phyloP scores from a whole-genome alignment of 2,888 invertebrate species.

The Eutolmus rufibarbis region DNA sequence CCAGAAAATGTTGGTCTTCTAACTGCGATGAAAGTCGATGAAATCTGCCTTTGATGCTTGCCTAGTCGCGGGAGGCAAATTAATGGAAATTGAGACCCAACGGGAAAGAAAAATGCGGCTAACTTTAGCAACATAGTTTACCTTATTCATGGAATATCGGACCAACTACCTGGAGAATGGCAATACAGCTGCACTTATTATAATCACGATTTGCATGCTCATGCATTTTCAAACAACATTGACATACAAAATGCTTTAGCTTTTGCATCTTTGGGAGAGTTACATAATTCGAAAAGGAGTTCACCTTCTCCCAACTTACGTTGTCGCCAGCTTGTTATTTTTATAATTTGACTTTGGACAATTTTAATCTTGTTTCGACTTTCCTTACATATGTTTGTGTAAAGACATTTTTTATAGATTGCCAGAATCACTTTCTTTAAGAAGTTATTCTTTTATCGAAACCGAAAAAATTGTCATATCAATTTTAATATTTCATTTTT shows the following conservation, averaged over 20 bases:
- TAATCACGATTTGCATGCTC: constrained; percentile 28
- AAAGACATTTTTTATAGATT: too few species aligned
- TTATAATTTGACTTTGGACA: too few species aligned
- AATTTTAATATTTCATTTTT: too few species aligned
- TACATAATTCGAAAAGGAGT: not conserved
- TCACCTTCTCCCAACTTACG: not conserved
- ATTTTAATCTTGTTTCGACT: too few species aligned
- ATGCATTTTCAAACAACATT: constrained; percentile 17
- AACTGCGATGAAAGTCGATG: constrained; percentile 11
- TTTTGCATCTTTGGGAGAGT: not conserved
- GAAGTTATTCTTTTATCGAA: too few species aligned
- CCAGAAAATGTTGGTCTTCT: not conserved
- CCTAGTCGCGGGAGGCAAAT: not conserved
- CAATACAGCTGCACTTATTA: not conserved
- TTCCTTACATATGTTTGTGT: too few species aligned
- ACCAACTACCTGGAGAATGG: not conserved
- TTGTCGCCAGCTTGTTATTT: too few species aligned
- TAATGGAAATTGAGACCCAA: not conserved
- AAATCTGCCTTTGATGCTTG: not conserved
- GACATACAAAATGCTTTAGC: not conserved
- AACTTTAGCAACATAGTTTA: constrained; percentile 32
- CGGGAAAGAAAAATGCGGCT: not conserved
- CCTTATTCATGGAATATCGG: not conserved
- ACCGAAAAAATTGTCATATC: too few species aligned
- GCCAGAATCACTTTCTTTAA: too few species aligned